A percentile compares a stretch with the other conserved stretches of the same genome.
Conservation (phyloP, 2,113 vertebrate species). For the Charina bottae region DNA sequence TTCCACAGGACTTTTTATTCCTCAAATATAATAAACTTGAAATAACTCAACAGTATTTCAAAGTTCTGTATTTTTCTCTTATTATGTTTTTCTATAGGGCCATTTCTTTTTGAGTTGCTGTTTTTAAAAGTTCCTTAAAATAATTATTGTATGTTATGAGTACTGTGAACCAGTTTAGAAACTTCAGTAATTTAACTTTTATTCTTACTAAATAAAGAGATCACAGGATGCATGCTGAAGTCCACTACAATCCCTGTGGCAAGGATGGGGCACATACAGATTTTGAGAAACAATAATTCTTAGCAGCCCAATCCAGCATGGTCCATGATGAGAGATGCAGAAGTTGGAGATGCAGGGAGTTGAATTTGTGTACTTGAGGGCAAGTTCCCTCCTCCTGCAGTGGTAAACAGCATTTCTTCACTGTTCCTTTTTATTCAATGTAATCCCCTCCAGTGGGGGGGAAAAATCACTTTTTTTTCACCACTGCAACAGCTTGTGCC, state of each 20-base stretch:
- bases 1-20: neutral
- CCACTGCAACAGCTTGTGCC: neutral
- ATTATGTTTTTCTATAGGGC: neutral
- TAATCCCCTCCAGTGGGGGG: neutral
- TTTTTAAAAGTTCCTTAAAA: neutral
- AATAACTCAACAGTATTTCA: neutral
- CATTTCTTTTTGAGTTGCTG: neutral
- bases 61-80: neutral
- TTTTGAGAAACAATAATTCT: neutral
- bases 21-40: neutral
- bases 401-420: neutral
- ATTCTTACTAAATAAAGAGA: neutral
- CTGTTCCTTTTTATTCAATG: neutral
- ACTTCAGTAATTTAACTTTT: neutral
- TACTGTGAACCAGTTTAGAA: neutral
- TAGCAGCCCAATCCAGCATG: neutral
- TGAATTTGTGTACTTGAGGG: neutral
- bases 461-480: neutral
- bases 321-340: neutral
- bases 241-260: neutral
- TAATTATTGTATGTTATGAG: neutral
- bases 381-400: neutral
- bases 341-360: neutral
- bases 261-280: neutral
- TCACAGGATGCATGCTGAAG: no score